phyloP scores from a whole-genome alignment of 2,888 invertebrate species.

The Gortyna flavago region DNA sequence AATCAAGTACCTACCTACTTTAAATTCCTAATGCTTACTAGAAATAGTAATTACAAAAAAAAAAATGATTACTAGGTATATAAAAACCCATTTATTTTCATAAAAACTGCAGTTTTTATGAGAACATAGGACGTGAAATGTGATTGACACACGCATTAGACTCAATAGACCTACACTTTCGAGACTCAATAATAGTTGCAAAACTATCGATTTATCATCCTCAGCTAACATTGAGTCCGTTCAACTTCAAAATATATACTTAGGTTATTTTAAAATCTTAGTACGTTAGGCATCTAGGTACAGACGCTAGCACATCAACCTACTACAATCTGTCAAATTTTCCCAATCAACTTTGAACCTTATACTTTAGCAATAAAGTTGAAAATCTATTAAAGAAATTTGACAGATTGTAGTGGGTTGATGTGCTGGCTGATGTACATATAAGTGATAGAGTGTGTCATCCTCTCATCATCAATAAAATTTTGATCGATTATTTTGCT shows the following conservation, averaged over 20 bases:
- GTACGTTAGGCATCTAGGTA: too few species aligned
- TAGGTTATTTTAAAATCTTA: too few species aligned
- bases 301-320: too few species aligned
- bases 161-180: neutral
- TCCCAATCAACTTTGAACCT: too few species aligned
- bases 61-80: neutral
- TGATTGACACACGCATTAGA: conserved; percentile 3
- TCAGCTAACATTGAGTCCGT: neutral
- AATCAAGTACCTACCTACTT: neutral
- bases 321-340: too few species aligned
- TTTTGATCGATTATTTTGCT: neutral
- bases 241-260: neutral
- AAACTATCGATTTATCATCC: conserved; percentile 6
- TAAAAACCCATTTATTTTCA: neutral
- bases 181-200: neutral
- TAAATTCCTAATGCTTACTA: neutral
- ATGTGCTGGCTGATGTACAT: too few species aligned
- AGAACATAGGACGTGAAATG: neutral
- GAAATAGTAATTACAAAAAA: neutral
- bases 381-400: too few species aligned
- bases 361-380: too few species aligned
- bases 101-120: neutral
- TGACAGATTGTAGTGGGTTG: too few species aligned
- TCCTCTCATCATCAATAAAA: neutral
- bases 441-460: neutral